Evolutionary conservation across 2,888 invertebrate species (phyloP), one percentile per base, ranked within the genome.

Genomic region (Hypolimnas misippus): DNA sequence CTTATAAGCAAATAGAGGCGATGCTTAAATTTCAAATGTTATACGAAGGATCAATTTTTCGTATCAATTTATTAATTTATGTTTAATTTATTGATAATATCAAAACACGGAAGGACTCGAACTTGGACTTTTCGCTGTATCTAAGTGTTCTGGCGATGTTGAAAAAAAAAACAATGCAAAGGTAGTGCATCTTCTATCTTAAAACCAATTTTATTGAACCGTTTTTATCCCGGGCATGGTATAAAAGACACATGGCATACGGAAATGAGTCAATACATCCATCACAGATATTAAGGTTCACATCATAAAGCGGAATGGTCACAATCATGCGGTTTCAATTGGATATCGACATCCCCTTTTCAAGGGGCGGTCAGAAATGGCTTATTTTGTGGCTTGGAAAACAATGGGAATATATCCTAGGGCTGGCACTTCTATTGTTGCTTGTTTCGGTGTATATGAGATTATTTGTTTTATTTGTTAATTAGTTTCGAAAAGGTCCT

Each of bases 311-410:
- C 51, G 62, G 56, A 55, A 62, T 70, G 65, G 70, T 69, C 73
- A 74, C 72, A 76, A 79, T 76, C 75, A 75, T 78, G 77, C 75
- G 77, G 78, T 82, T 83, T 86, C 82, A 83, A 85, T 86, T 80
- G 83, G 73, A 77, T 74, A 76, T 80, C 74, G 81, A 77, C 76
- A 80, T 71, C 74, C 75, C 74, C 76, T 72, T 70, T 71, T 67
- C 70, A 65, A 64, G 72, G 73, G 78, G 78, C 77, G 77, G 80
- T 72, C 75, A 73, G 72, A 70, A 74, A 79, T 76, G 73, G 84
- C 78, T 82, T 83, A 82, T 82, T 82, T 82, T 80, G 84, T 79
- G 83, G 83, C 73, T 81, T 73, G 79, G 80, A 82, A 83, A 84
- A 86, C 83, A 86, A 85, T 81, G 77, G 78, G 5, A 62, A 55